A percentile compares a stretch with the other conserved stretches of the same genome.
phyloP scores from a whole-genome alignment of 2,888 invertebrate genomes.

The Drosophila histrio region DNA sequence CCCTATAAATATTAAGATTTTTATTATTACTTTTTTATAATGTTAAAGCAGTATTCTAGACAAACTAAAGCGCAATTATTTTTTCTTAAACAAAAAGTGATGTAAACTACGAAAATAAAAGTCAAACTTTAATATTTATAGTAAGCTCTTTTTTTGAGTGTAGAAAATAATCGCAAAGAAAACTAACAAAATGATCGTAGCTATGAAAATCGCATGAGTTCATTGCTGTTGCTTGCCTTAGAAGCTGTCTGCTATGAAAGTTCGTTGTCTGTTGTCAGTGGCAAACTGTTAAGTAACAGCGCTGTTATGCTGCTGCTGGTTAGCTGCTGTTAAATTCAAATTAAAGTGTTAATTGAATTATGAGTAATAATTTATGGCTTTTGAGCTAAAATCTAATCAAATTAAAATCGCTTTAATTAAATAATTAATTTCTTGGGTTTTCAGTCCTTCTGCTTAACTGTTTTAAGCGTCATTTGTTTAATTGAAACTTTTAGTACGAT shows the following conservation, averaged over 20 bases:
- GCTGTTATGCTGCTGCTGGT: neutral
- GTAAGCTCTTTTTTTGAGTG: neutral
- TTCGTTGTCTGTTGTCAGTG: neutral
- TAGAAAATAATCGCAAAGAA: neutral
- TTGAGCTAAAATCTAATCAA: too few relatives aligned
- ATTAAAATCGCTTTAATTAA: neutral
- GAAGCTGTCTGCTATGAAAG: constrained; percentile 10
- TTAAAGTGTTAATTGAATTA: neutral
- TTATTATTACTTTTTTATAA: constrained; percentile 55
- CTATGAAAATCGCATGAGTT: constrained; percentile 7
- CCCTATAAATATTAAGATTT: constrained; percentile 48
- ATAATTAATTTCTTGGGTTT: neutral
- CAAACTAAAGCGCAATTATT: constrained; percentile 50
- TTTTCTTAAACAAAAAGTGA: constrained; percentile 47
- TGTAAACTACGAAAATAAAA: constrained; percentile 1
- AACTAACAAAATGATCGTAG: constrained; percentile 10
- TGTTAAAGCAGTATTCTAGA: constrained; percentile 71
- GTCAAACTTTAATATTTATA: neutral
- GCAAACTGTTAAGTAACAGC: neutral
- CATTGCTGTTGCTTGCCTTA: neutral
- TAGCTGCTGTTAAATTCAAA: neutral
- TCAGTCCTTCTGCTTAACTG: neutral
- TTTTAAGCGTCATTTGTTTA: neutral
- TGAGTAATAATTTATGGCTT: neutral
- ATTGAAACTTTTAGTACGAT: neutral